phyloP scores from a whole-genome alignment of 2,888 invertebrate species.

The Sturmia bella region DNA sequence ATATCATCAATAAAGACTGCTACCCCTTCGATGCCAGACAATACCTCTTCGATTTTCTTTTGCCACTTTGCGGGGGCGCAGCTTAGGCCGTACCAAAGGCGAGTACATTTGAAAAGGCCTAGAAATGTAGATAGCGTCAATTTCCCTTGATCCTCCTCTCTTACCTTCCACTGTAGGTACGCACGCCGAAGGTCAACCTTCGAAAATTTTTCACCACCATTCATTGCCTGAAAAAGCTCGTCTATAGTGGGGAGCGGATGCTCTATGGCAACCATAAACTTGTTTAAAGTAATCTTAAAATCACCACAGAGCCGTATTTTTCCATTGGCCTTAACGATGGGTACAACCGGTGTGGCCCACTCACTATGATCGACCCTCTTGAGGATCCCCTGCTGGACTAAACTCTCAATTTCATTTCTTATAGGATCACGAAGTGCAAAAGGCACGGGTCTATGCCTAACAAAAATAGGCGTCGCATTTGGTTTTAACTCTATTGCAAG shows the following conservation, averaged over 20 bases:
- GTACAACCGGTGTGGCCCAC: not conserved
- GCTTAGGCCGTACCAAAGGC: conserved; percentile 76
- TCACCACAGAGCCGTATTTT: not conserved
- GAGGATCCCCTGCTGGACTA: not conserved
- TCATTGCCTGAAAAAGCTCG: not conserved
- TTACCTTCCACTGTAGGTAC: not conserved
- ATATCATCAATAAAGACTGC: conserved; percentile 61
- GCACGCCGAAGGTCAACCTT: not conserved
- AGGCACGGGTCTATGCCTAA: not conserved
- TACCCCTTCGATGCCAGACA: conserved; percentile 73
- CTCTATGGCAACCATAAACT: not conserved
- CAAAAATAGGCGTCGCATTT: not conserved
- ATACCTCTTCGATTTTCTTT: conserved; percentile 73
- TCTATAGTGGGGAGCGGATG: not conserved
- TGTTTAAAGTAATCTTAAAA: not conserved
- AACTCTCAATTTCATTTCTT: not conserved
- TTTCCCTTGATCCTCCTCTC: conserved; percentile 64
- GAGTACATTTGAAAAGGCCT: conserved; percentile 75
- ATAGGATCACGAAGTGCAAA: not conserved
- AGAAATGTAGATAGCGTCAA: conserved; percentile 77
- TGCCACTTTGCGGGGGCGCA: conserved; percentile 76
- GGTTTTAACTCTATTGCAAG: not conserved
- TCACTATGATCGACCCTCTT: not conserved
- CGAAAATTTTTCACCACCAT: not conserved
- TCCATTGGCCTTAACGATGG: not conserved